Conservation (phyloP, 1,140 invertebrate species). For the Sarcophaga bullata region DNA sequence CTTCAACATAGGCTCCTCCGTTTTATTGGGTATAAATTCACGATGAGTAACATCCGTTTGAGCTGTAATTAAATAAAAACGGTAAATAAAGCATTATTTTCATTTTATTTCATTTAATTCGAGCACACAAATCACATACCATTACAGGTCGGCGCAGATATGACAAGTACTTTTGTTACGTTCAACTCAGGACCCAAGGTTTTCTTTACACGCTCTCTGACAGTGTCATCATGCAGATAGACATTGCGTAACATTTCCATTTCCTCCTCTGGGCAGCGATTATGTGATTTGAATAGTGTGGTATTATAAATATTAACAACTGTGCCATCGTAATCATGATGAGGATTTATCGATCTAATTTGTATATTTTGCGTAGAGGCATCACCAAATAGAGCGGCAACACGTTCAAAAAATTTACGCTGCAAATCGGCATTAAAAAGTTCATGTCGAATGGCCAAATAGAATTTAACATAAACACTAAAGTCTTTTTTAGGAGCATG, state of each 20-base stretch:
- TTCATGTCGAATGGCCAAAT: conserved; percentile 77
- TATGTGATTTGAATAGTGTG: conserved; percentile 69
- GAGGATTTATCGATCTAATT: conserved; percentile 68
- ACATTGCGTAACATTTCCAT: conserved; percentile 77
- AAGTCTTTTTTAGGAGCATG: conserved; percentile 68
- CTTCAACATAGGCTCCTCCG: conserved; percentile 68
- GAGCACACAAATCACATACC: conserved; percentile 58
- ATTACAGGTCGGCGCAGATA: conserved; percentile 78
- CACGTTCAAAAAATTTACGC: conserved; percentile 81
- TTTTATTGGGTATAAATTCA: conserved; percentile 55
- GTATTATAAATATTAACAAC: conserved; percentile 72
- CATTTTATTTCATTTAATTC: background rate
- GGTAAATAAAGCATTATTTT: background rate
- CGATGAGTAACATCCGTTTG: conserved; percentile 54
- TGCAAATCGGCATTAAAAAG: conserved; percentile 79
- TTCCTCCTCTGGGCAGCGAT: conserved; percentile 80
- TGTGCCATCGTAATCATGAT: conserved; percentile 57
- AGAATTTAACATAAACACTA: conserved; percentile 82
- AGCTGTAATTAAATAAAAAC: too few relatives aligned
- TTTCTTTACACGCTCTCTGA: conserved; percentile 74
- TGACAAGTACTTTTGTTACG: conserved; percentile 74
- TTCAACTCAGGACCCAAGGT: conserved; percentile 83
- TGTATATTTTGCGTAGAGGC: conserved; percentile 76
- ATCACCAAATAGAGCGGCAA: conserved; percentile 81
- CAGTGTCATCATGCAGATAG: conserved; percentile 73